A percentile compares a stretch with the other conserved stretches of the same genome.
Evolutionary conservation across 2,888 invertebrate species (phyloP).

Genomic region (Cheilosia pagana): DNA sequence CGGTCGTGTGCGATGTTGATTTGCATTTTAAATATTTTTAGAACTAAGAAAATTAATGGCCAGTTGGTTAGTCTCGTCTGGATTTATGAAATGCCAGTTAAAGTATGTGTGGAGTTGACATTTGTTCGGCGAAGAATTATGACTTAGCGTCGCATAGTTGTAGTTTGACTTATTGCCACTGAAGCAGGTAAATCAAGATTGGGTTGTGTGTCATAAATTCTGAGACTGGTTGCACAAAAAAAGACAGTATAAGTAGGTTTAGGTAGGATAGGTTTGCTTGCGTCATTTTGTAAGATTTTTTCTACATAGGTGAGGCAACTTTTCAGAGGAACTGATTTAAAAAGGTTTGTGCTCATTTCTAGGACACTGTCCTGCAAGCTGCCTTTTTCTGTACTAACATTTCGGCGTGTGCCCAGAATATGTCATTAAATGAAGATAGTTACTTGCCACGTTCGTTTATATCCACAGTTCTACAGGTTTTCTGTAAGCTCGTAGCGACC

Average conservation of each 20-base stretch:
- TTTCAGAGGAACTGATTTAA: neutral
- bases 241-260: no score
- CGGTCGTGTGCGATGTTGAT: slow-evolving; percentile 1
- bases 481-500: no score
- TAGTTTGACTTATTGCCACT: neutral
- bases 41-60: neutral
- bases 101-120: neutral
- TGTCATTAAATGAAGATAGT: no score
- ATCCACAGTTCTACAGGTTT: no score
- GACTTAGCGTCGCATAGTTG: neutral
- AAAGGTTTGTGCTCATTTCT: no score
- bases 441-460: no score
- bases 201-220: neutral
- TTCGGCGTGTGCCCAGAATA: no score
- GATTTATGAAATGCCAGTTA: slow-evolving; percentile 6
- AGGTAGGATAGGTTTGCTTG: no score
- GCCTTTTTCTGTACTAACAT: no score
- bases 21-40: slow-evolving; percentile 54
- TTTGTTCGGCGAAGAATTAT: neutral
- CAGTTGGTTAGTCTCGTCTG: neutral
- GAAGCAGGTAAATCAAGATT: neutral
- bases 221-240: neutral
- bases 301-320: neutral
- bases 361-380: no score
- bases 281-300: no score